A percentile compares a stretch with the other conserved stretches of the same genome.
These are phyloP conservation scores for Alfaro cultratus DNA, from an alignment of 2,797 vertebrate genomes.

Conservation along the genomic window DNA sequence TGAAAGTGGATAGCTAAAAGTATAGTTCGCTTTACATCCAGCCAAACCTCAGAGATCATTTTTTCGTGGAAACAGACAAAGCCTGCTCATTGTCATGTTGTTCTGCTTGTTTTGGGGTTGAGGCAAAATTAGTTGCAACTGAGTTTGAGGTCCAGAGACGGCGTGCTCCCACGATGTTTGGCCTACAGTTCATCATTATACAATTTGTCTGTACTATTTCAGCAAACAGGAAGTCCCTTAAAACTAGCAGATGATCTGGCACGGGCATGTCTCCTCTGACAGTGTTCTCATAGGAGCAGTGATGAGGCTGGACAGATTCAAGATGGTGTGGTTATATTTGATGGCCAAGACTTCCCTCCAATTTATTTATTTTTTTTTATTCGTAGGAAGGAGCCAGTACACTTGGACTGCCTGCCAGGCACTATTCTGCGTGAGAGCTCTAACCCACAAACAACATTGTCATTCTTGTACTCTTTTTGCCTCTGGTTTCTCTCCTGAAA, in stretches of 20 bases:
- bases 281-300: slow-evolving; percentile 53
- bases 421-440: slow-evolving; percentile 60
- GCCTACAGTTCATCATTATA: slow-evolving; percentile 79
- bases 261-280: slow-evolving; percentile 58
- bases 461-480: slow-evolving; percentile 69
- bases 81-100: slow-evolving; percentile 77
- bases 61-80: slow-evolving; percentile 68
- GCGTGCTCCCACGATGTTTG: slow-evolving; percentile 69
- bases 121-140: slow-evolving; percentile 76
- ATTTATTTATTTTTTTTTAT: slow-evolving; percentile 29
- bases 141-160: slow-evolving; percentile 73
- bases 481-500: slow-evolving; percentile 72
- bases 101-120: slow-evolving; percentile 76
- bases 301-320: slow-evolving; percentile 78
- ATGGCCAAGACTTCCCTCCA: slow-evolving; percentile 65
- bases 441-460: slow-evolving; percentile 71
- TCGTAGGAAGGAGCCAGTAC: slow-evolving; percentile 54
- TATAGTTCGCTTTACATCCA: slow-evolving; percentile 44
- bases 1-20: slow-evolving; percentile 62
- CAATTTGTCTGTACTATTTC: slow-evolving; percentile 80
- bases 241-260: slow-evolving; percentile 61
- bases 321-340: slow-evolving; percentile 78
- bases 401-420: slow-evolving; percentile 64
- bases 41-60: slow-evolving; percentile 72
- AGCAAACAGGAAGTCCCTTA: slow-evolving; percentile 80